Conservation (phyloP, 2,113 vertebrate species). For the Gnathonemus longibarbis region DNA sequence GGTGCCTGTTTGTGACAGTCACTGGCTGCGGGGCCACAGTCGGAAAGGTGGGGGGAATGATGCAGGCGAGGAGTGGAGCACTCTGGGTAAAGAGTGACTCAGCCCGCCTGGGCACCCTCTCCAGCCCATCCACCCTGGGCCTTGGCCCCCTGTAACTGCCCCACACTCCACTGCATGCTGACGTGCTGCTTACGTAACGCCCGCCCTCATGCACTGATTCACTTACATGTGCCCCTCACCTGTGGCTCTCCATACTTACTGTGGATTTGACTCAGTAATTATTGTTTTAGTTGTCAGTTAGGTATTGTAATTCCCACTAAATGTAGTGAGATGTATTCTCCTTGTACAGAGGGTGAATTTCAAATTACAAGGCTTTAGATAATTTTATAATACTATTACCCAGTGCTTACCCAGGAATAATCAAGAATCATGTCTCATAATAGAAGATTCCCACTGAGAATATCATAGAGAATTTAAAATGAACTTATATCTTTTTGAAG, state of each 20-base stretch:
- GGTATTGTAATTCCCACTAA: neutral
- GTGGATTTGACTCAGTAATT: neutral
- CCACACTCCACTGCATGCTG: neutral
- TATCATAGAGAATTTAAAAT: constrained; percentile 14
- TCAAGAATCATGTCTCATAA: constrained; percentile 12
- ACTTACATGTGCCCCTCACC: neutral
- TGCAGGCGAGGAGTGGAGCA: constrained; percentile 41
- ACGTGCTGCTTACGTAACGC: neutral
- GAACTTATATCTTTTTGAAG: constrained; percentile 16
- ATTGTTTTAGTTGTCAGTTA: neutral
- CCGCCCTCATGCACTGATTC: neutral
- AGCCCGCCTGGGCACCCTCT: constrained; percentile 45
- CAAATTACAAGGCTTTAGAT: neutral
- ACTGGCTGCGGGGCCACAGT: constrained; percentile 43
- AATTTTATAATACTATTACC: constrained; percentile 4
- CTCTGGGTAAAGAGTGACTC: constrained; percentile 53
- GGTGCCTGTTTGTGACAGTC: constrained; percentile 22
- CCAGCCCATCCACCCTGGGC: constrained; percentile 25
- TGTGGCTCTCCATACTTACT: neutral
- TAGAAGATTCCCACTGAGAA: constrained; percentile 8
- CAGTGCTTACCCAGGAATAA: neutral
- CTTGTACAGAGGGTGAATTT: neutral
- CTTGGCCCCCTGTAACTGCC: constrained; percentile 23
- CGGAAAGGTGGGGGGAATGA: constrained; percentile 55
- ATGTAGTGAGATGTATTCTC: neutral